Conservation (phyloP, 2,888 invertebrate species). For the Drosophila helvetica region DNA sequence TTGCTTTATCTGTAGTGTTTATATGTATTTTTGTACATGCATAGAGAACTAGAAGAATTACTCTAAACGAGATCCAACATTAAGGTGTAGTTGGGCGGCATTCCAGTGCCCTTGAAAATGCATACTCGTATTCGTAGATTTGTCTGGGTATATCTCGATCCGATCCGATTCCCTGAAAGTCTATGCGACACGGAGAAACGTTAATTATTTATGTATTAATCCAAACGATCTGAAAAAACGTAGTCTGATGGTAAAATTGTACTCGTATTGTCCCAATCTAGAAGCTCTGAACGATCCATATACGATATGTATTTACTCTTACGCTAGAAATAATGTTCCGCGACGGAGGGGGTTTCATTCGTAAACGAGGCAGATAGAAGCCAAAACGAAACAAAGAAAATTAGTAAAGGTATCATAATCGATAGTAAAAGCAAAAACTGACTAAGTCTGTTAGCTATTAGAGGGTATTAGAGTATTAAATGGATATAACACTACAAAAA, state of each 20-base stretch:
- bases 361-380: conserved; percentile 43
- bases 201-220: conserved; percentile 24
- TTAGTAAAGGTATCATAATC: conserved; percentile 1
- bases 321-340: conserved; percentile 7
- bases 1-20: conserved; percentile 39
- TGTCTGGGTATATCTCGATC: not conserved
- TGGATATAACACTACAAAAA: conserved; percentile 53
- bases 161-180: conserved; percentile 18
- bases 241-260: conserved; percentile 62
- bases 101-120: conserved; percentile 62
- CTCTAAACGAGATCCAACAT: conserved; percentile 4
- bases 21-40: conserved; percentile 69
- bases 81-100: conserved; percentile 42
- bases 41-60: conserved; percentile 12
- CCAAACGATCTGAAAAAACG: conserved; percentile 38
- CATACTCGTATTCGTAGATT: conserved; percentile 15
- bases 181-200: conserved; percentile 13
- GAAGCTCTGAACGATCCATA: conserved; percentile 8
- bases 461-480: conserved; percentile 60
- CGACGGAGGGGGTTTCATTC: conserved; percentile 61
- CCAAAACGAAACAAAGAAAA: conserved; percentile 27
- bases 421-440: conserved; percentile 39
- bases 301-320: conserved; percentile 2
- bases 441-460: conserved; percentile 76
- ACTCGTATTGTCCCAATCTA: conserved; percentile 12